Evolutionary conservation across 1,140 invertebrate species (phyloP).

Genomic region (Matsumurasca onukii): DNA sequence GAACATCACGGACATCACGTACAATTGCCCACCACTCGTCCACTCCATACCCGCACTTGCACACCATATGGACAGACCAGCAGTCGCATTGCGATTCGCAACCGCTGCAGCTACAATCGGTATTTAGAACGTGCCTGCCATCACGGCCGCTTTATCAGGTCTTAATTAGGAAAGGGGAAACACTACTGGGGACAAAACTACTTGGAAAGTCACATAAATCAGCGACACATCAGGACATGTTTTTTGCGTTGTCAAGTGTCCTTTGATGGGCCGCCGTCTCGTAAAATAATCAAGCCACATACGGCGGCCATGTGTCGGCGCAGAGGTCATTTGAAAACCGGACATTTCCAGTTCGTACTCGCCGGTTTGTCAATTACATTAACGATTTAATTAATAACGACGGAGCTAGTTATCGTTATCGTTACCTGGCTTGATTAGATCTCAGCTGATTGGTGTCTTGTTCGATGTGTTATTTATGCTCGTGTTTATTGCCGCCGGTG

Average conservation of each 20-base stretch:
- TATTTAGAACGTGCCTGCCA: conserved; percentile 23
- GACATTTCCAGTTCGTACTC: neutral
- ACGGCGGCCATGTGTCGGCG: too few species aligned
- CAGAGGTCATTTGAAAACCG: neutral
- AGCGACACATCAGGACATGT: neutral
- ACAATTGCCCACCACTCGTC: too few species aligned
- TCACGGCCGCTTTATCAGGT: neutral
- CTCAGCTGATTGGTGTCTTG: neutral
- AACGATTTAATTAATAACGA: neutral
- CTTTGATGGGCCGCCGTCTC: conserved; percentile 20
- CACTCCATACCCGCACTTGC: too few species aligned
- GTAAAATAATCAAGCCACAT: neutral
- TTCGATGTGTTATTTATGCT: neutral
- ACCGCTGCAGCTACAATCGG: neutral
- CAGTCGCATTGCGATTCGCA: too few species aligned
- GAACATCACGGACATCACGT: too few species aligned
- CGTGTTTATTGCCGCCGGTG: too few species aligned
- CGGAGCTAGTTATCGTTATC: too few species aligned
- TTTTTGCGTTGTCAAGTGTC: conserved; percentile 11
- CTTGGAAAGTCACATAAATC: conserved; percentile 13
- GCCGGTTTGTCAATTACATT: neutral
- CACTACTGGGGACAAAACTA: conserved; percentile 16
- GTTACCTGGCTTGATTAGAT: too few species aligned
- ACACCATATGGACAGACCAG: too few species aligned
- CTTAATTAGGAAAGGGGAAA: conserved; percentile 29